Evolutionary conservation across 1,140 invertebrate species (phyloP).

Genomic region (Proctacanthus coquilletti): DNA sequence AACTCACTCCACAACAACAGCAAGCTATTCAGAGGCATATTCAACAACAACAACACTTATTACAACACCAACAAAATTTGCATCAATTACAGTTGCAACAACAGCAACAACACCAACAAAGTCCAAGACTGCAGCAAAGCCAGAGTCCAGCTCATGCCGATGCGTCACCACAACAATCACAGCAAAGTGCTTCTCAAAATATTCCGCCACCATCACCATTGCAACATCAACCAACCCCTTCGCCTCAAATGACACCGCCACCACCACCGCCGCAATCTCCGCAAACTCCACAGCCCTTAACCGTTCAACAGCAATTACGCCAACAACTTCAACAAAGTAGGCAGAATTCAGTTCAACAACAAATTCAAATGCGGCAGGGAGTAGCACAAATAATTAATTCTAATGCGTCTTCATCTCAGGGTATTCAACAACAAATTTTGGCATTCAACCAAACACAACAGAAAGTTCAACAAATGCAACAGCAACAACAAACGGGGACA

Average conservation of each 20-base stretch:
- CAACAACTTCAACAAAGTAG: slow-evolving; percentile 20
- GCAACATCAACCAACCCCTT: slow-evolving; percentile 10
- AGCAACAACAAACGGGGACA: slow-evolving; percentile 21
- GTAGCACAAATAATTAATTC: not conserved
- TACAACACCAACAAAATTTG: slow-evolving; percentile 12
- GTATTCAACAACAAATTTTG: slow-evolving; percentile 15
- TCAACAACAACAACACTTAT: slow-evolving; percentile 14
- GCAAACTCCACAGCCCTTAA: slow-evolving; percentile 9
- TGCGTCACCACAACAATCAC: slow-evolving; percentile 15
- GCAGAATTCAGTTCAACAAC: slow-evolving; percentile 16
- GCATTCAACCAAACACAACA: slow-evolving; percentile 14
- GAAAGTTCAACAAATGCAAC: slow-evolving; percentile 15
- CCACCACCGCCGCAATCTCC: slow-evolving; percentile 17
- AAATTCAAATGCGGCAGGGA: slow-evolving; percentile 9
- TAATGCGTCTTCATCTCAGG: slow-evolving; percentile 6
- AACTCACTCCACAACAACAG: slow-evolving; percentile 14
- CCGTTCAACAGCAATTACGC: slow-evolving; percentile 31
- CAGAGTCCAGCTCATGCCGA: too few relatives aligned
- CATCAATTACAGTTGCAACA: slow-evolving; percentile 12
- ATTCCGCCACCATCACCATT: slow-evolving; percentile 7
- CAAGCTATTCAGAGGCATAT: slow-evolving; percentile 14
- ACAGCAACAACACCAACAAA: slow-evolving; percentile 23
- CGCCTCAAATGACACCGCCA: slow-evolving; percentile 27
- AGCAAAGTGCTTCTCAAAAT: slow-evolving; percentile 1
- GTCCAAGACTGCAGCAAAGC: slow-evolving; percentile 29